Evolutionary conservation across 1,140 invertebrate genomes (phyloP).

Genomic region (Acromyrmex charruanus): DNA sequence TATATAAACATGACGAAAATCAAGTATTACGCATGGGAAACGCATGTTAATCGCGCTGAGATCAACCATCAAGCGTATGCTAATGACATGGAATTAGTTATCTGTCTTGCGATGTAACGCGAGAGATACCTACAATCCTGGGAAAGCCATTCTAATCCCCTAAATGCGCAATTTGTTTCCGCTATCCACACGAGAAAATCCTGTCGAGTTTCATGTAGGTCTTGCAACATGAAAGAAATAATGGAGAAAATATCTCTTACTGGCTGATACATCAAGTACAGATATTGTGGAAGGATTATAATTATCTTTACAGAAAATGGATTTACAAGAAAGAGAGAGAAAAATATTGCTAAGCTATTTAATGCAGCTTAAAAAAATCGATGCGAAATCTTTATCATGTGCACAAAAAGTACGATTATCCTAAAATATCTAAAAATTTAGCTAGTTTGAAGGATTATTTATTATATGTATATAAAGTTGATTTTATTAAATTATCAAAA

Average conservation of each 20-base stretch:
- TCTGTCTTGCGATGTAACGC: not conserved
- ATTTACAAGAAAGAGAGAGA: not conserved
- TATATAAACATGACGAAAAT: conserved; percentile 40
- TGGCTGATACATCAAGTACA: not conserved
- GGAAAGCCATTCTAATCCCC: conserved; percentile 42
- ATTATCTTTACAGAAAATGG: not conserved
- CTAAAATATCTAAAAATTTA: no score
- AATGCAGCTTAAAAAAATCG: not conserved
- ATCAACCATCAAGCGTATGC: conserved; percentile 34
- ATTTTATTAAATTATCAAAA: no score
- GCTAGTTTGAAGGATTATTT: no score
- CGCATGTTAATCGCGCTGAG: conserved; percentile 28
- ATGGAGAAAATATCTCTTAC: conserved; percentile 16
- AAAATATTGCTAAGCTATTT: not conserved
- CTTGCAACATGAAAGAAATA: conserved; percentile 2
- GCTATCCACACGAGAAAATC: conserved; percentile 23
- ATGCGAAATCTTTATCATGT: not conserved
- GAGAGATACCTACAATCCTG: conserved; percentile 24
- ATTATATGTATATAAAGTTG: no score
- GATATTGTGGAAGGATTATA: not conserved
- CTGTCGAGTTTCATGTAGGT: not conserved
- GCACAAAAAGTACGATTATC: no score
- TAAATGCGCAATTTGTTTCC: conserved; percentile 57
- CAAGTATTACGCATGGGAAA: conserved; percentile 29
- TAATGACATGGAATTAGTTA: conserved; percentile 53